Evolutionary conservation across 2,888 invertebrate genomes (phyloP).

Genomic region (Blastobasis lacticolella): DNA sequence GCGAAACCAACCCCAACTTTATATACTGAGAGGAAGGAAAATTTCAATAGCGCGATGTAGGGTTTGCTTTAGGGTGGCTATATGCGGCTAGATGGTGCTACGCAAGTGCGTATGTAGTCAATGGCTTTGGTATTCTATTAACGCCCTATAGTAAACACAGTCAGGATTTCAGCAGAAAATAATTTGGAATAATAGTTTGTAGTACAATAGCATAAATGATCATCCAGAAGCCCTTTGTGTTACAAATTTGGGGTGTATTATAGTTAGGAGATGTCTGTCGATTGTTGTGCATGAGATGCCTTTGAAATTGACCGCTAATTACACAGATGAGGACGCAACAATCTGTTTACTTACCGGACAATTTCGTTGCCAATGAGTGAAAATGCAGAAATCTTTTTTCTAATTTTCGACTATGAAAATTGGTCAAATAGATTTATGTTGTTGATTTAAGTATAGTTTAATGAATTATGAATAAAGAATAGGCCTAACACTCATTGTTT

Average conservation of each 20-base stretch:
- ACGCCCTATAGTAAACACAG: too few relatives aligned
- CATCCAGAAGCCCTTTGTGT: too few relatives aligned
- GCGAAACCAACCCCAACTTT: slow-evolving; percentile 61
- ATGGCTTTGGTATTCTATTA: background rate
- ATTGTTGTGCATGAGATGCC: background rate
- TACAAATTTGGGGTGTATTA: too few relatives aligned
- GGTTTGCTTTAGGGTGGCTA: too few relatives aligned
- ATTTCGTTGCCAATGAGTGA: slow-evolving; percentile 35
- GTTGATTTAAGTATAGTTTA: background rate
- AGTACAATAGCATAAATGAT: too few relatives aligned
- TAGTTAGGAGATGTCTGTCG: background rate
- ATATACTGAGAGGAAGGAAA: slow-evolving; percentile 36
- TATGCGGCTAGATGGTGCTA: too few relatives aligned
- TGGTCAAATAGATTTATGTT: slow-evolving; percentile 22
- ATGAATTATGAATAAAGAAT: background rate
- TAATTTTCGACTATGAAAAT: slow-evolving; percentile 39
- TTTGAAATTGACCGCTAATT: slow-evolving; percentile 36
- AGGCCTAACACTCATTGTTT: too few relatives aligned
- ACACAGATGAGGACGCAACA: slow-evolving; percentile 52
- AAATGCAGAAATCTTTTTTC: slow-evolving; percentile 45
- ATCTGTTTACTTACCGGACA: slow-evolving; percentile 31
- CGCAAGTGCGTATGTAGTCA: too few relatives aligned
- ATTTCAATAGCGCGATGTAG: background rate
- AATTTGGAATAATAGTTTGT: too few relatives aligned
- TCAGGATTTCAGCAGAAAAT: too few relatives aligned